These are phyloP conservation scores for Naso thynnoides DNA, from an alignment of 2,797 vertebrate species.

Conservation along the genomic window DNA sequence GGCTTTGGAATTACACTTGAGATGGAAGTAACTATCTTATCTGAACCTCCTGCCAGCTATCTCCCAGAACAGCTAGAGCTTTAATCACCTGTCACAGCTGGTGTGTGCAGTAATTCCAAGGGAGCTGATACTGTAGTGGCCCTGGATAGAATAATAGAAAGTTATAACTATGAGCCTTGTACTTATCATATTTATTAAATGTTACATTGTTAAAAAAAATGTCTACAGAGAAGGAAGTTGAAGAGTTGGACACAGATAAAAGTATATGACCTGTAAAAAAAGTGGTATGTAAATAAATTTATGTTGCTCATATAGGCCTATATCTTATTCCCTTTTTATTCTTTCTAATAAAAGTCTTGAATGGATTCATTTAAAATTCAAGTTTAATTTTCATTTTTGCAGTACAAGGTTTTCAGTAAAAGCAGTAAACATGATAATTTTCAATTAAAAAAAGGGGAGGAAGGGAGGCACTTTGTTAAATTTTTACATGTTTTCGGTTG, in stretches of 20 bases:
- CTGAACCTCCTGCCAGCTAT: constrained; percentile 49
- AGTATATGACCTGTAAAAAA: background rate
- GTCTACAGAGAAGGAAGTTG: background rate
- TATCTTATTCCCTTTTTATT: background rate
- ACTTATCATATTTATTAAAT: constrained; percentile 25
- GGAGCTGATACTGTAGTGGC: constrained; percentile 28
- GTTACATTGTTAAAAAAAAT: background rate
- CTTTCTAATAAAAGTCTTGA: background rate
- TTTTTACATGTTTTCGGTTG: too few species aligned
- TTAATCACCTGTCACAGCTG: constrained; percentile 64
- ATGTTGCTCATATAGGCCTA: background rate
- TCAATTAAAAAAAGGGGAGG: too few species aligned
- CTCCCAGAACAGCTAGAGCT: constrained; percentile 54
- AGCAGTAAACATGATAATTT: too few species aligned
- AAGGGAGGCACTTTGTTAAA: too few species aligned
- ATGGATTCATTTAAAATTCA: background rate
- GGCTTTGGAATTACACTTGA: constrained; percentile 43
- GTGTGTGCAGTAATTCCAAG: constrained; percentile 38
- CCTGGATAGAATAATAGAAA: constrained; percentile 29
- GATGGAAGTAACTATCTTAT: constrained; percentile 64
- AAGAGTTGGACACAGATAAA: background rate
- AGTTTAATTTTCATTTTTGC: too few species aligned
- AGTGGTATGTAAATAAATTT: background rate
- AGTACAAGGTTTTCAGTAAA: too few species aligned
- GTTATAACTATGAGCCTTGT: background rate